Evolutionary conservation across 1,140 invertebrate species (phyloP).

Genomic region (Psilanteris sp.): DNA sequence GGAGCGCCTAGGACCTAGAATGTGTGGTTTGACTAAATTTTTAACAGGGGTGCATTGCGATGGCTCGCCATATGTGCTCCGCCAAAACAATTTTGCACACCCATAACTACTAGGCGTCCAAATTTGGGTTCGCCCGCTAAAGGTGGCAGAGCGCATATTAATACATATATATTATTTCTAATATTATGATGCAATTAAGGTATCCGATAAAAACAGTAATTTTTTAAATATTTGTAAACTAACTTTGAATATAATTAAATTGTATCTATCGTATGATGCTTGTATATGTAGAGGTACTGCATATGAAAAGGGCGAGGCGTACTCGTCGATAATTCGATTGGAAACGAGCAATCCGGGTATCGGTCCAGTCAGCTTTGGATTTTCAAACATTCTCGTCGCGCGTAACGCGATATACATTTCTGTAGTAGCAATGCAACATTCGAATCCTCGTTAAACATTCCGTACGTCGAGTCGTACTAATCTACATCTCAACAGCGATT

Average conservation of each 20-base stretch:
- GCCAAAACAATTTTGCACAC: too few relatives aligned
- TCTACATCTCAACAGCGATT: slow-evolving; percentile 65
- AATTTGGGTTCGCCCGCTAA: too few relatives aligned
- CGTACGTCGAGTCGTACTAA: slow-evolving; percentile 65
- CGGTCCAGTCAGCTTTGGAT: slow-evolving; percentile 47
- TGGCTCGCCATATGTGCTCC: too few relatives aligned
- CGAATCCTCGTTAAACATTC: slow-evolving; percentile 69
- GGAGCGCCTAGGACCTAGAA: too few relatives aligned
- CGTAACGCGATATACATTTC: slow-evolving; percentile 60
- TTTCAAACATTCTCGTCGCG: slow-evolving; percentile 54
- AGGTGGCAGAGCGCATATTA: too few relatives aligned
- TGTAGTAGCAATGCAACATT: slow-evolving; percentile 53
- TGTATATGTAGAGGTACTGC: slow-evolving; percentile 23
- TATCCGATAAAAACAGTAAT: too few relatives aligned
- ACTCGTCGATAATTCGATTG: slow-evolving; percentile 70
- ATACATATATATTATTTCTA: too few relatives aligned
- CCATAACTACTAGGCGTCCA: too few relatives aligned
- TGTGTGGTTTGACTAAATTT: too few relatives aligned
- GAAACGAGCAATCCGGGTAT: slow-evolving; percentile 68
- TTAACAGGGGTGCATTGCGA: too few relatives aligned
- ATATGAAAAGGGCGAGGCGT: slow-evolving; percentile 41
- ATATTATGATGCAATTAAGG: too few relatives aligned
- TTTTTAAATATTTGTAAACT: slow-evolving; percentile 53
- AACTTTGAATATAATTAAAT: slow-evolving; percentile 53
- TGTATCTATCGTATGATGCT: slow-evolving; percentile 3